Evolutionary conservation across 1,140 invertebrate species (phyloP), one percentile per base, ranked within the genome.

Genomic region (Ctenoplectra terminalis): DNA sequence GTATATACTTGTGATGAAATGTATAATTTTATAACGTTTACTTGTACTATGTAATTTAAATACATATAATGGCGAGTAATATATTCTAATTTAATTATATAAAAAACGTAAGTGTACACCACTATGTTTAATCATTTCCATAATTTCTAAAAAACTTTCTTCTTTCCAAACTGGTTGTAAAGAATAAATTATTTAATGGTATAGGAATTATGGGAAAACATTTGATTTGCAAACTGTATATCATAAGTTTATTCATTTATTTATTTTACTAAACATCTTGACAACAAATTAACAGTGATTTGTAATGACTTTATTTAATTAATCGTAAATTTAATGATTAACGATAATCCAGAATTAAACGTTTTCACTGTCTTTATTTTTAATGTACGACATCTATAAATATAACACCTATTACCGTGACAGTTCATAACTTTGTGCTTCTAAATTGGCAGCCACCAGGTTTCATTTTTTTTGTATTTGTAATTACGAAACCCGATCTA

Each of bases 11-110:
- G 52, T 43, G 26, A 43, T 60, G 0, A 31, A 60, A 8, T 7
- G 34, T 9, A 54, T 71, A 56, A 40, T 54, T 71, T 52, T 54
- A 54, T 71, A 67, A 31, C 23, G 17, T 48, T 50, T 46, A 46
- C 37, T 66, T 37, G 11, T 37, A 48, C 23, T 9, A 29, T 67
- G 1, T 52, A 48, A 48, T 60, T 60, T 34, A 34, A 60, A 60
- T 60, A n/a, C n/a, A n/a, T n/a, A n/a, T 23, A 54, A 40, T 40
- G 40, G 52, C 23, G 20, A n/a, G 7, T 7, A 7, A 54, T 54
- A n/a, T n/a, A 26, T 54, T 54, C n/a, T 6, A 54, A 37, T 37
- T 17, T 63, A 34, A 37, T 23, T 23, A 61, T 23, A 63, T 23
- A 23, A 63, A n/a, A 63, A 37, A 40, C 4, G 9, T 40, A 40